Evolutionary conservation across 2,888 invertebrate genomes (phyloP).

Genomic region (Onthophagus sagittarius): DNA sequence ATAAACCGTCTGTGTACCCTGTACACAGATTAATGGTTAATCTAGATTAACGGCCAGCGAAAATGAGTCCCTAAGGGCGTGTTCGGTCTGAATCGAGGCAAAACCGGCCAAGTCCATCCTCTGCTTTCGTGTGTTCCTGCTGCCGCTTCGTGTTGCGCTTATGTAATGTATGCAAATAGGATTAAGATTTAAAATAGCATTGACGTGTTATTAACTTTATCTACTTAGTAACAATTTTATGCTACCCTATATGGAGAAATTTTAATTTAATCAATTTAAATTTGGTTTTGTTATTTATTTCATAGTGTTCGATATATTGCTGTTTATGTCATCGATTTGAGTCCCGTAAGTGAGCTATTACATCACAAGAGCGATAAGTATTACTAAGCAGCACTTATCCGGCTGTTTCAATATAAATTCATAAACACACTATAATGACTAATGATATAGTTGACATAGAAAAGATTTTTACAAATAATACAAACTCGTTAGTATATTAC

Average conservation of each 20-base stretch:
- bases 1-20: conserved; percentile 7
- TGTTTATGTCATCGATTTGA: too few relatives aligned
- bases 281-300: too few relatives aligned
- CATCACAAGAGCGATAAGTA: too few relatives aligned
- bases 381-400: too few relatives aligned
- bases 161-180: conserved; percentile 18
- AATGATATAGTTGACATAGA: too few relatives aligned
- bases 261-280: too few relatives aligned
- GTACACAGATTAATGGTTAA: conserved; percentile 15
- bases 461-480: too few relatives aligned
- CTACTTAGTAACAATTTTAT: conserved; percentile 15
- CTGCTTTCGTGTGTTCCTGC: background rate
- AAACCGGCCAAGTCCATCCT: background rate
- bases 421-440: too few relatives aligned
- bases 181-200: conserved; percentile 18
- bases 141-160: conserved; percentile 8
- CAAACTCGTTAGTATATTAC: too few relatives aligned
- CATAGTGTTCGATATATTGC: too few relatives aligned
- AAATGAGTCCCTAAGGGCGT: conserved; percentile 15
- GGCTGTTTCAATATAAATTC: too few relatives aligned
- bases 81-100: conserved; percentile 6
- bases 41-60: conserved; percentile 16
- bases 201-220: conserved; percentile 18
- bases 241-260: background rate
- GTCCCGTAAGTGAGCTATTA: too few relatives aligned